These are phyloP conservation scores for Chloroceryle aenea DNA, from an alignment of 2,113 vertebrate genomes.

Conservation along the genomic window DNA sequence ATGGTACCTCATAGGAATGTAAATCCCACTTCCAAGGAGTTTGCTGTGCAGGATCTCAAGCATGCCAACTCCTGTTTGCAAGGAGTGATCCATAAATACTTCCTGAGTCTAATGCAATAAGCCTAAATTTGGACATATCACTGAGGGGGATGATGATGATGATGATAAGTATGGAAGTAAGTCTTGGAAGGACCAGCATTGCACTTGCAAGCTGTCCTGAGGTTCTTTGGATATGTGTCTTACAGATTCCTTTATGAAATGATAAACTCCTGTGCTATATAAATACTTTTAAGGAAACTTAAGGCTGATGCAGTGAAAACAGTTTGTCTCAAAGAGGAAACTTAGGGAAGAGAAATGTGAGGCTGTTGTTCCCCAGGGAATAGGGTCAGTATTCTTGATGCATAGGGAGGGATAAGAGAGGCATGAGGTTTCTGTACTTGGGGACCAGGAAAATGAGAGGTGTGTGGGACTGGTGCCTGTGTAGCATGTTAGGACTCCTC, in stretches of 20 bases:
- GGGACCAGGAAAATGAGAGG: not conserved
- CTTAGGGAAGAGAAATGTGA: not conserved
- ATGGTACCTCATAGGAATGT: not conserved
- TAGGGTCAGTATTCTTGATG: not conserved
- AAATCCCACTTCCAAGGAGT: not conserved
- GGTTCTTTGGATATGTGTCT: not conserved
- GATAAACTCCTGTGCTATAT: not conserved
- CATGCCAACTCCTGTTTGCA: not conserved
- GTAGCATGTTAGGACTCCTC: fast-evolving
- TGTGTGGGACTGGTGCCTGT: not conserved
- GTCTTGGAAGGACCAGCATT: not conserved
- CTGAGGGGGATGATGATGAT: not conserved
- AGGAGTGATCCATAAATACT: not conserved
- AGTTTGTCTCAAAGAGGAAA: not conserved
- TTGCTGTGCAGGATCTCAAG: not conserved
- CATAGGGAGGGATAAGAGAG: not conserved
- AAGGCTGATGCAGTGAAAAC: not conserved
- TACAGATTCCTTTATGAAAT: not conserved
- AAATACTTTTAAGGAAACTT: not conserved
- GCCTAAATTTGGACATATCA: not conserved
- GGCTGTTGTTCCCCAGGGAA: not conserved
- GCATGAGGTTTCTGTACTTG: not conserved
- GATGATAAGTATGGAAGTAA: not conserved
- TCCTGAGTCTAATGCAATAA: not conserved
- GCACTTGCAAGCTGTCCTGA: not conserved